Conservation (phyloP, 1,140 invertebrate species). For the Cydia amplana region DNA sequence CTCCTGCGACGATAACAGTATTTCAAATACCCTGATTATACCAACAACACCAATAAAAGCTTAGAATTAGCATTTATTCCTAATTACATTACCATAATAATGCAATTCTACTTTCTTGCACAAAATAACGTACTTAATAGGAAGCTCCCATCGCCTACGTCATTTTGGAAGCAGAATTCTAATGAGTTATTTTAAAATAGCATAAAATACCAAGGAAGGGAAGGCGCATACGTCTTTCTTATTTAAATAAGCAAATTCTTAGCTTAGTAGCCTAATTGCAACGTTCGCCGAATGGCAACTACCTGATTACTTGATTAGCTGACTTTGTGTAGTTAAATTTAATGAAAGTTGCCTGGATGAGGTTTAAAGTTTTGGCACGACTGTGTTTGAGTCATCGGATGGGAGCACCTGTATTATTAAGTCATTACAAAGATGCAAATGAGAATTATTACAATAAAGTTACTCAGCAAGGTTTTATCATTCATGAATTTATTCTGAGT, state of each 20-base stretch:
- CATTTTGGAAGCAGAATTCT: not conserved
- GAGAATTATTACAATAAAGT: no score
- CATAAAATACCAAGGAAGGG: not conserved
- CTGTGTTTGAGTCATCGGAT: not conserved
- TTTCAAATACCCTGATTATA: not conserved
- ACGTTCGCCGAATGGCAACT: conserved; percentile 5
- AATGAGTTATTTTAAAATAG: not conserved
- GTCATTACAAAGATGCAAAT: no score
- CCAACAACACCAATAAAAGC: conserved; percentile 8
- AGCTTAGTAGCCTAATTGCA: not conserved
- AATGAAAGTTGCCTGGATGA: conserved; percentile 5
- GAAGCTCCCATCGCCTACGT: not conserved
- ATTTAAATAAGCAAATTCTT: not conserved
- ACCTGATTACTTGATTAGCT: conserved; percentile 17
- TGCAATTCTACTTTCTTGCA: not conserved
- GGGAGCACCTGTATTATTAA: no score
- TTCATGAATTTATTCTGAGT: no score
- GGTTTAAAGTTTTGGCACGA: conserved; percentile 4
- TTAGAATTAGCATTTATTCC: not conserved
- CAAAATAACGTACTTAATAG: not conserved
- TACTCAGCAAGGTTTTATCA: no score
- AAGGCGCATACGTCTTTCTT: not conserved
- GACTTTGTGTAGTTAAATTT: conserved; percentile 19
- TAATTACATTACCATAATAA: not conserved
- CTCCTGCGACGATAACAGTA: not conserved